A percentile compares a stretch with the other conserved stretches of the same genome.
phyloP scores from a whole-genome alignment of 2,888 invertebrate genomes.

The Caenorhabditis sp. region DNA sequence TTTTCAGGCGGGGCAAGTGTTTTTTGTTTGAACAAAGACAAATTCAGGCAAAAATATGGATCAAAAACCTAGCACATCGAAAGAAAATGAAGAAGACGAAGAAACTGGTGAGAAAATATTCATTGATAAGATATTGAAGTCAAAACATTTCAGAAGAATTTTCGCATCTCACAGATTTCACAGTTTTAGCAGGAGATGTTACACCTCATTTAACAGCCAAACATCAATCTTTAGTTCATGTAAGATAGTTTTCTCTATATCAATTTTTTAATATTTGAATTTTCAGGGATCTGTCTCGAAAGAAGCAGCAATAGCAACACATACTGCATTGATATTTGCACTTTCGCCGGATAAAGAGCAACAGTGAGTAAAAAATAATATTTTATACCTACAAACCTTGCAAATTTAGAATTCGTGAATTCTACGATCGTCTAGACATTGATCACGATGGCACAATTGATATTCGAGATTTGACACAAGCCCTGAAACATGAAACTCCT shows the following conservation, averaged over 20 bases:
- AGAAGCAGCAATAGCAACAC: slow-evolving; percentile 66
- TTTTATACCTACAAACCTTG: background rate
- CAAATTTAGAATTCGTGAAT: slow-evolving; percentile 71
- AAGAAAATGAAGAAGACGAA: slow-evolving; percentile 15
- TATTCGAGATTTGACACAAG: slow-evolving; percentile 87
- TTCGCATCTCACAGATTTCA: slow-evolving; percentile 19
- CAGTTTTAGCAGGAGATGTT: slow-evolving; percentile 22
- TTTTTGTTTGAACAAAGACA: too few species aligned
- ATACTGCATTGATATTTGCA: slow-evolving; percentile 55
- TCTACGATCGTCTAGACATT: slow-evolving; percentile 88
- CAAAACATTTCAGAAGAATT: slow-evolving; percentile 19
- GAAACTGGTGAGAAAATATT: slow-evolving; percentile 6
- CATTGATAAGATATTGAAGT: background rate
- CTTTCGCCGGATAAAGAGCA: slow-evolving; percentile 59
- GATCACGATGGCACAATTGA: slow-evolving; percentile 95
- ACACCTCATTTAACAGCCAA: slow-evolving; percentile 17
- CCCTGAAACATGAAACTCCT: slow-evolving; percentile 80
- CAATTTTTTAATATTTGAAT: slow-evolving; percentile 7
- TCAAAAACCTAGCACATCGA: slow-evolving; percentile 12
- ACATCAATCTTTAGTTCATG: slow-evolving; percentile 4
- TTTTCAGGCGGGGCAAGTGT: too few species aligned
- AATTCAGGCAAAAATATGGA: background rate
- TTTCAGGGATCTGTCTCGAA: slow-evolving; percentile 45
- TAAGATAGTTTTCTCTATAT: slow-evolving; percentile 1
- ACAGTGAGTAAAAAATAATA: slow-evolving; percentile 23